Percentiles rank a stretch among this genome's conserved stretches.
Conservation (phyloP, 2,113 vertebrate species). For the Ceyx cyanopectus region DNA sequence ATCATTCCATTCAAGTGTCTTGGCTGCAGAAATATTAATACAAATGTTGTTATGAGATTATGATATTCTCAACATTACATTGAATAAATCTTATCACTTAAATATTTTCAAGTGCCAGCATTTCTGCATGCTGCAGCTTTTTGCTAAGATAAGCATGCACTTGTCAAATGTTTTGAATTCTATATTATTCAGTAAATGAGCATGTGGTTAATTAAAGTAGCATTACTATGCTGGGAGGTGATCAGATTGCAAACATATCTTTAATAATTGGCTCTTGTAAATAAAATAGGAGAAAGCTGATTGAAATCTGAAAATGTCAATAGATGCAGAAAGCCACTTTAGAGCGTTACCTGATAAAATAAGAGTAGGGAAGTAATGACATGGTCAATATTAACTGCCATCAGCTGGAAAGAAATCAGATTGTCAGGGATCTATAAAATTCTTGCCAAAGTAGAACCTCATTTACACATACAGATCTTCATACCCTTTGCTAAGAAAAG, state of each 20-base stretch:
- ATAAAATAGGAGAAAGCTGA: conserved; percentile 57
- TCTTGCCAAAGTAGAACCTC: conserved; percentile 82
- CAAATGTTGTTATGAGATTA: conserved; percentile 6
- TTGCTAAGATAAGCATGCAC: conserved; percentile 11
- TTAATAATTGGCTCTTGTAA: conserved; percentile 68
- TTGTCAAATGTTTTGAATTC: conserved; percentile 54
- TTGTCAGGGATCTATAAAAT: conserved; percentile 79
- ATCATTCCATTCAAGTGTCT: conserved; percentile 12
- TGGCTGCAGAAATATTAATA: conserved; percentile 34
- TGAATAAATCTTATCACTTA: conserved; percentile 44
- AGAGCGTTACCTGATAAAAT: conserved; percentile 63
- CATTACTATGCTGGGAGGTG: conserved; percentile 43
- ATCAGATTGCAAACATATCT: conserved; percentile 49
- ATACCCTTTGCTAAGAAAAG: conserved; percentile 82
- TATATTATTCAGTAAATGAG: conserved; percentile 58
- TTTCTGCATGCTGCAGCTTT: conserved; percentile 39
- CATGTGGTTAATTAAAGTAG: conserved; percentile 68
- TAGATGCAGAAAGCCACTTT: conserved; percentile 71
- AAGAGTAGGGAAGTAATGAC: conserved; percentile 70
- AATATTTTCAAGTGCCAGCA: conserved; percentile 26
- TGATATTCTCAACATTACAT: conserved; percentile 6
- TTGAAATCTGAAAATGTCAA: conserved; percentile 75
- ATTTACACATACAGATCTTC: conserved; percentile 83
- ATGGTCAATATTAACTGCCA: conserved; percentile 79
- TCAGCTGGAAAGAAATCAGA: conserved; percentile 76